Conservation (phyloP, 2,113 vertebrate genomes). For the Boleophthalmus pectinirostris region DNA sequence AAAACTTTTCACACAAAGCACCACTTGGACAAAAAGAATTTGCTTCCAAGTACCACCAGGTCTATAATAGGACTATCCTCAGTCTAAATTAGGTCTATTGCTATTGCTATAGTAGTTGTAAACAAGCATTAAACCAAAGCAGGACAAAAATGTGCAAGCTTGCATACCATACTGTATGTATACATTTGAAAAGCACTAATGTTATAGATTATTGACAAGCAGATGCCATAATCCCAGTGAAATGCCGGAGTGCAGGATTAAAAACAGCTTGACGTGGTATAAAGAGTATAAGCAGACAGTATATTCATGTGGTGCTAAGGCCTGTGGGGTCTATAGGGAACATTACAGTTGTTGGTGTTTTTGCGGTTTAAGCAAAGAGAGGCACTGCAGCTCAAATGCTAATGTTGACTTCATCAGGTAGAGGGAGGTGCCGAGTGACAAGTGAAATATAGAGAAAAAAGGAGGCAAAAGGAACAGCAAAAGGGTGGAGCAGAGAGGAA, state of each 20-base stretch:
- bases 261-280: slow-evolving; percentile 31
- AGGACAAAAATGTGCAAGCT: too few species aligned
- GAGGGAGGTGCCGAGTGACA: not conserved
- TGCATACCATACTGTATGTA: too few species aligned
- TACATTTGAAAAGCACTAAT: too few species aligned
- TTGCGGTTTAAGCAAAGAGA: slow-evolving; percentile 50
- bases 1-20: too few species aligned
- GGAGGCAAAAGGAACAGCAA: not conserved
- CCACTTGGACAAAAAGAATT: too few species aligned
- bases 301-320: slow-evolving; percentile 8
- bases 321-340: slow-evolving; percentile 29
- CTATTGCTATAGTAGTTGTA: too few species aligned
- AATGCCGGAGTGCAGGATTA: slow-evolving; percentile 56
- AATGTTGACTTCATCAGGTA: slow-evolving; percentile 48
- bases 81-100: too few species aligned
- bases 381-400: slow-evolving; percentile 38
- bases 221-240: slow-evolving; percentile 51
- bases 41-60: too few species aligned
- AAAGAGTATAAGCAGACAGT: slow-evolving; percentile 29
- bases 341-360: slow-evolving; percentile 17
- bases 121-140: too few species aligned
- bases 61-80: too few species aligned
- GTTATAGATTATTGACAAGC: slow-evolving; percentile 16
- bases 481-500: slow-evolving; percentile 7
- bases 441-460: not conserved